These are phyloP conservation scores for Euglossa dilemma DNA, from an alignment of 1,140 invertebrate species.

Conservation along the genomic window DNA sequence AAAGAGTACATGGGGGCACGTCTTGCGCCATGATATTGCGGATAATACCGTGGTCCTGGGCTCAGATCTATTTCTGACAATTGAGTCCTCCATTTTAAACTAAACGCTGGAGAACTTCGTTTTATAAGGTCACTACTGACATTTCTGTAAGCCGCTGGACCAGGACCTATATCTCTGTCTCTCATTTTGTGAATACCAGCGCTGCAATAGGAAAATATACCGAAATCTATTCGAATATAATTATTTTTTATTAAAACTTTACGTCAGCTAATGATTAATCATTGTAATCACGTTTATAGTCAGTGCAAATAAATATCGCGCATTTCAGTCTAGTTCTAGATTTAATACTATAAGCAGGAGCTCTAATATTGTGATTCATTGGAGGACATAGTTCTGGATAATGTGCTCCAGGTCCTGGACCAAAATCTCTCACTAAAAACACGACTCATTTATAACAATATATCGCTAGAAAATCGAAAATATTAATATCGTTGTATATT, in stretches of 20 bases:
- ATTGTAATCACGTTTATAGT: too few relatives aligned
- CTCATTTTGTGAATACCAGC: conserved; percentile 24
- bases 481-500: not conserved
- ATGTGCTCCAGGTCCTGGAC: conserved; percentile 79
- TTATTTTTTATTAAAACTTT: not conserved
- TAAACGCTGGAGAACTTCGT: conserved; percentile 72
- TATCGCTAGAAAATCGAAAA: not conserved
- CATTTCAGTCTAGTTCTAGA: conserved; percentile 49
- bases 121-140: conserved; percentile 67
- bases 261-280: too few relatives aligned
- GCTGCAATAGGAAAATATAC: conserved; percentile 30
- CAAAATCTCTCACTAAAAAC: conserved; percentile 44
- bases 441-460: conserved; percentile 4
- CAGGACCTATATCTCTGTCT: conserved; percentile 64
- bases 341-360: conserved; percentile 72
- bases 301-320: too few relatives aligned
- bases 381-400: conserved; percentile 72
- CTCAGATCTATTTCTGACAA: conserved; percentile 15
- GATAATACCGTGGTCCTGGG: conserved; percentile 75
- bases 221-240: not conserved
- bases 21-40: conserved; percentile 59
- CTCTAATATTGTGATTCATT: conserved; percentile 71
- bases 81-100: conserved; percentile 63
- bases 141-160: conserved; percentile 74
- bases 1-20: conserved; percentile 74